A percentile compares a stretch with the other conserved stretches of the same genome.
These are phyloP conservation scores for Barnardius zonarius DNA, from an alignment of 2,113 vertebrate species.

Conservation along the genomic window DNA sequence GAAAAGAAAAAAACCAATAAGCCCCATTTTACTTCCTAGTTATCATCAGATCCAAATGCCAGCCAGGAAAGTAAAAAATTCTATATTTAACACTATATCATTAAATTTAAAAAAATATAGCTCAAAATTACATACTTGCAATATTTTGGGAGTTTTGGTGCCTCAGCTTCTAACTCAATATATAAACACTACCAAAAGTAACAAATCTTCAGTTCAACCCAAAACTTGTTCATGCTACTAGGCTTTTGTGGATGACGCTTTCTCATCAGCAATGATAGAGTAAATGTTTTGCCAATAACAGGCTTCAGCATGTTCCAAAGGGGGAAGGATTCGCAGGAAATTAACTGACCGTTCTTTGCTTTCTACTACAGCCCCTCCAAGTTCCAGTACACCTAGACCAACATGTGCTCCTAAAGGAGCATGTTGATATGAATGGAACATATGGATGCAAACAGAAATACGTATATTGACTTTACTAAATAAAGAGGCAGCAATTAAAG, in stretches of 20 bases:
- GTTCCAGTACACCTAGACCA: background rate
- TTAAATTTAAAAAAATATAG: background rate
- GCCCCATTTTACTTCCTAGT: slow-evolving; percentile 12
- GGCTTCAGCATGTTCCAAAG: background rate
- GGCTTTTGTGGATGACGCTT: background rate
- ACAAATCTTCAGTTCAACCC: background rate
- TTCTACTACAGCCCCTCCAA: background rate
- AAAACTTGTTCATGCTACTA: background rate
- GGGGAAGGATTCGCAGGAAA: background rate
- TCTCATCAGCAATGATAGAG: background rate
- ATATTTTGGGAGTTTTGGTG: background rate
- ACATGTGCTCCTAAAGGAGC: background rate
- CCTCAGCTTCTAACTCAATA: background rate
- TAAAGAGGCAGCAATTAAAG: background rate
- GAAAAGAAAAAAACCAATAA: background rate
- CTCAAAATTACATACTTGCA: background rate
- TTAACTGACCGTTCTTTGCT: background rate
- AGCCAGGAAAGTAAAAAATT: background rate
- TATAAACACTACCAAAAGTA: background rate
- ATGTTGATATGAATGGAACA: background rate
- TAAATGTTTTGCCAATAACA: background rate
- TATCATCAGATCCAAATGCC: background rate
- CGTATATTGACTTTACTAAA: background rate
- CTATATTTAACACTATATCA: background rate
- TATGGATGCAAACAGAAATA: background rate